A percentile compares a stretch with the other conserved stretches of the same genome.
Conservation (phyloP, 2,888 invertebrate species). For the Himalopsyche tibetana region DNA sequence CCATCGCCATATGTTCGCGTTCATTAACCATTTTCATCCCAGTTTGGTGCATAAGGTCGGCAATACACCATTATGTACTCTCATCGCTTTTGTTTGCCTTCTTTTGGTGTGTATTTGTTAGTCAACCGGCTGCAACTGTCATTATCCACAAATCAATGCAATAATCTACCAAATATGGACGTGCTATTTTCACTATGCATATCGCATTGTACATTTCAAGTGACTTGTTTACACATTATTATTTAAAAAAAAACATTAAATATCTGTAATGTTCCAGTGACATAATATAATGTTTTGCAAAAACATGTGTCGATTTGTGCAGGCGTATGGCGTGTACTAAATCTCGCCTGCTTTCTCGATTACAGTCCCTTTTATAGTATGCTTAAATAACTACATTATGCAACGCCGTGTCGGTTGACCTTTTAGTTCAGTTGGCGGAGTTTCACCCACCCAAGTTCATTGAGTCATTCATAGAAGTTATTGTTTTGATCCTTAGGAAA, state of each 20-base stretch:
- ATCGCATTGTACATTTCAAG: no score
- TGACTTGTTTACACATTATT: no score
- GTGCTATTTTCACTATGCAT: no score
- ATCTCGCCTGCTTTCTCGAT: constrained; percentile 18
- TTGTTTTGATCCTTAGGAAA: constrained; percentile 34
- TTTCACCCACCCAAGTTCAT: constrained; percentile 42
- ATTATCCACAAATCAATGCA: no score
- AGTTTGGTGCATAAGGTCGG: constrained; percentile 2
- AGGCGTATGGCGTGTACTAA: background rate
- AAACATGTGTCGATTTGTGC: no score
- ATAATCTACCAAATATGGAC: no score
- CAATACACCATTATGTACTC: background rate
- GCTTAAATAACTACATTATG: constrained; percentile 6
- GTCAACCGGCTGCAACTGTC: no score
- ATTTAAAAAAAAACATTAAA: no score
- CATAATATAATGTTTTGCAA: no score
- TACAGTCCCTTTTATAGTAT: constrained; percentile 28
- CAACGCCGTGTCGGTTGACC: constrained; percentile 25
- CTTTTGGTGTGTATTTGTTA: background rate
- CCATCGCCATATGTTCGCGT: constrained; percentile 40
- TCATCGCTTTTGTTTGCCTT: background rate
- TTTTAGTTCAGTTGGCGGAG: constrained; percentile 26
- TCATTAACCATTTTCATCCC: constrained; percentile 36
- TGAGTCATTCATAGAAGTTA: constrained; percentile 35
- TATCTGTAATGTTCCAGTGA: no score